These are phyloP conservation scores for Drepanosiphum platanoidis DNA, from an alignment of 2,888 invertebrate species.

Conservation along the genomic window DNA sequence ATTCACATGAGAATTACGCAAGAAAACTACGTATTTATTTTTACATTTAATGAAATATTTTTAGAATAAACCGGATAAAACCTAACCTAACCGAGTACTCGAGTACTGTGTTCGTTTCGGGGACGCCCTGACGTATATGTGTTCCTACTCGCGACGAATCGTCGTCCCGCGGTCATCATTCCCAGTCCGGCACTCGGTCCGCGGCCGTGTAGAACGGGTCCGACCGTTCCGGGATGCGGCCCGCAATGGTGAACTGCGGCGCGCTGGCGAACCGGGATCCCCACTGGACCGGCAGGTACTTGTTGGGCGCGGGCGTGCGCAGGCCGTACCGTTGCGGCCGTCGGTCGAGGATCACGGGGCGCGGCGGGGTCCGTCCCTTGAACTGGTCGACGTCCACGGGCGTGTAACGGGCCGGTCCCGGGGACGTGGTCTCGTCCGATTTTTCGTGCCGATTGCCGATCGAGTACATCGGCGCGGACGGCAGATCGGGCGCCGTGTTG, in stretches of 20 bases:
- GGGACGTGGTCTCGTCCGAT: background rate
- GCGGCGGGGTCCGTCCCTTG: conserved; percentile 1
- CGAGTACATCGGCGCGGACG: conserved; percentile 25
- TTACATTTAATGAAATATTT: too few species aligned
- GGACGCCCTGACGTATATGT: too few species aligned
- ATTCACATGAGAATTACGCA: too few species aligned
- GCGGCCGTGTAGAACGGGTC: conserved; percentile 22
- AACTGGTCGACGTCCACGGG: background rate
- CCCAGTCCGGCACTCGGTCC: conserved; percentile 19
- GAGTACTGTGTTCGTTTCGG: too few species aligned
- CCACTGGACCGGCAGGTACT: background rate
- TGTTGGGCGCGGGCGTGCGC: background rate
- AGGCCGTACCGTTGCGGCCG: too few species aligned
- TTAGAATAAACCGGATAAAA: too few species aligned
- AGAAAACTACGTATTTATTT: too few species aligned
- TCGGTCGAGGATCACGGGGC: conserved; percentile 20
- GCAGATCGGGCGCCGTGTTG: background rate
- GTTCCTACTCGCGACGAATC: too few species aligned
- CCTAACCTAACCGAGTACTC: too few species aligned
- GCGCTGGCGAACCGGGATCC: background rate
- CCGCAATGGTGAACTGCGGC: background rate
- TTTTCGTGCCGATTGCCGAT: background rate
- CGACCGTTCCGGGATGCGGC: background rate
- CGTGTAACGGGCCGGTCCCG: conserved; percentile 32
- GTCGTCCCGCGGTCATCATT: too few species aligned